Evolutionary conservation across 2,888 invertebrate genomes (phyloP).

Genomic region (Heteromurus nitidus): DNA sequence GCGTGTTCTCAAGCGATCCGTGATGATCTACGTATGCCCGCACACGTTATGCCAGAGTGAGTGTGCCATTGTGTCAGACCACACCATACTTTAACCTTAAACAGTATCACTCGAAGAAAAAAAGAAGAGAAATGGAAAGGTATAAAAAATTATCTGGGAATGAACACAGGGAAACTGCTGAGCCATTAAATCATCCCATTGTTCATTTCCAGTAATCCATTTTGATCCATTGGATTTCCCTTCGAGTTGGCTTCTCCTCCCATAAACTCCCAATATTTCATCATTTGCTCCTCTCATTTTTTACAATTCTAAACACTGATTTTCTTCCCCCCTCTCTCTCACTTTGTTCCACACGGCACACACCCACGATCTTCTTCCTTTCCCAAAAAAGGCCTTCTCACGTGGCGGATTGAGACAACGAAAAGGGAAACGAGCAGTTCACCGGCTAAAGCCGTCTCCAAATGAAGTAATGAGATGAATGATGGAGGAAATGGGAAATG

Average conservation of each 20-base stretch:
- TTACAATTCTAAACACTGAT: conserved; percentile 45
- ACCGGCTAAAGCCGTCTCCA: neutral
- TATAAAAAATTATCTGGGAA: conserved; percentile 45
- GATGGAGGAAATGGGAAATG: conserved; percentile 42
- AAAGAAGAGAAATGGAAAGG: conserved; percentile 4
- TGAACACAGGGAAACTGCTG: conserved; percentile 47
- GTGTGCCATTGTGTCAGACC: too few species aligned
- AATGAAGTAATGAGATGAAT: conserved; percentile 14
- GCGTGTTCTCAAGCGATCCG: too few species aligned
- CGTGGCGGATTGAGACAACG: neutral
- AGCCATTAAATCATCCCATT: conserved; percentile 60
- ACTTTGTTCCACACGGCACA: neutral
- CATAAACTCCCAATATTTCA: conserved; percentile 51
- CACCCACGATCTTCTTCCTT: too few species aligned
- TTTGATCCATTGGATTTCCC: conserved; percentile 56
- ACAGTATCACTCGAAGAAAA: too few species aligned
- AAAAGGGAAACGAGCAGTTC: neutral
- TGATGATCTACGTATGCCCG: too few species aligned
- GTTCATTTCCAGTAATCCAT: conserved; percentile 60
- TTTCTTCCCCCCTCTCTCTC: neutral
- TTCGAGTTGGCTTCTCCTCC: conserved; percentile 3
- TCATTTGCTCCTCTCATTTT: conserved; percentile 50
- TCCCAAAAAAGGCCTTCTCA: too few species aligned
- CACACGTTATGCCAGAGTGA: too few species aligned
- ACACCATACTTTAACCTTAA: too few species aligned